These are phyloP conservation scores for Tragelaphus scriptus DNA, from an alignment of 2,113 vertebrate genomes.

Conservation along the genomic window DNA sequence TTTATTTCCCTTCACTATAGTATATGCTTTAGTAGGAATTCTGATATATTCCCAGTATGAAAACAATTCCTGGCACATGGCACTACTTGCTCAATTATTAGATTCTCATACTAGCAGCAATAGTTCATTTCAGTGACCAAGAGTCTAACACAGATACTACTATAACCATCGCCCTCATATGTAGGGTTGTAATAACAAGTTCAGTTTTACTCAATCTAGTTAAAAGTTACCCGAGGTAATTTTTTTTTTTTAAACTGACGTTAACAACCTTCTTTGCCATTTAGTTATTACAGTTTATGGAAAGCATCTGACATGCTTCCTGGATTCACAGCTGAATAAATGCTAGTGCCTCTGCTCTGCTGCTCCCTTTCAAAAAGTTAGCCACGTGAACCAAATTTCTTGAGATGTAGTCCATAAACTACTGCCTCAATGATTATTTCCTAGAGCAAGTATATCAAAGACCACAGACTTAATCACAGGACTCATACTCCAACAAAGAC, in stretches of 20 bases:
- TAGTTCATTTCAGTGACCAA: conserved; percentile 17
- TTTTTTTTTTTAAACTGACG: background rate
- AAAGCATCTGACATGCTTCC: background rate
- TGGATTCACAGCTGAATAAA: background rate
- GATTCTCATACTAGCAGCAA: conserved; percentile 11
- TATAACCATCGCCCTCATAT: background rate
- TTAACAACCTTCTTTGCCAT: background rate
- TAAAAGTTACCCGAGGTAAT: background rate
- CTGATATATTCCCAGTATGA: background rate
- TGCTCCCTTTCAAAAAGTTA: background rate
- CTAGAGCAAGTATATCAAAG: background rate
- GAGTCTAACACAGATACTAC: conserved; percentile 21
- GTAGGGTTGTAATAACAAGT: background rate
- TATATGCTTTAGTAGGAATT: background rate
- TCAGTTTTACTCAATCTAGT: conserved; percentile 5
- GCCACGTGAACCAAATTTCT: background rate
- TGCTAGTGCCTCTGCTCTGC: background rate
- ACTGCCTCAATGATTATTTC: background rate
- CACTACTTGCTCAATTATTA: conserved; percentile 31
- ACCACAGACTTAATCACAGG: background rate
- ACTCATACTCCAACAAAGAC: background rate
- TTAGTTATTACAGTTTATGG: background rate
- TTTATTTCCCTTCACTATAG: background rate
- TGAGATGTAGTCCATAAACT: background rate
- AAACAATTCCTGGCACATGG: background rate